A percentile compares a stretch with the other conserved stretches of the same genome.
These are phyloP conservation scores for Balearica regulorum DNA, from an alignment of 2,797 vertebrate species.

Conservation along the genomic window DNA sequence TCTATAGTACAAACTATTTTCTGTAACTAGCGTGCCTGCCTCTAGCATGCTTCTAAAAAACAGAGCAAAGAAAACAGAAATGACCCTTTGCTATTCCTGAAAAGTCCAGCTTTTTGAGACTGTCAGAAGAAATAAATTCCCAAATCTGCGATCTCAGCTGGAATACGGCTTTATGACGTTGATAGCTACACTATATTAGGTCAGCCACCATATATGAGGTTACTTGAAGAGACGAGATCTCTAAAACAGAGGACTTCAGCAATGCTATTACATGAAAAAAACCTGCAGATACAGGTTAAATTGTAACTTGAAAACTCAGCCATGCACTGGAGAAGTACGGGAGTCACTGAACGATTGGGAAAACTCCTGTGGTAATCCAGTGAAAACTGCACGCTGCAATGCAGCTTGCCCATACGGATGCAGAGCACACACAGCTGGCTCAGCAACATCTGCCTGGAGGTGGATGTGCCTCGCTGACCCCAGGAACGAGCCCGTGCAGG, in stretches of 20 bases:
- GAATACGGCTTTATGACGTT: background rate
- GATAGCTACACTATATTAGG: background rate
- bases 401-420: rapidly evolving
- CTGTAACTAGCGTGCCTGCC: background rate
- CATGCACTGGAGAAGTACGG: background rate
- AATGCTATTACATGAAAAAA: background rate
- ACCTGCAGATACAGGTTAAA: background rate
- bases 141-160: background rate
- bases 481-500: rapidly evolving
- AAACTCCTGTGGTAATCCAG: background rate
- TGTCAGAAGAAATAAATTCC: background rate
- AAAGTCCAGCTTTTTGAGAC: background rate
- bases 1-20: background rate
- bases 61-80: background rate
- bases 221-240: background rate
- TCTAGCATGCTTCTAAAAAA: background rate
- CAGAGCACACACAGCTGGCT: background rate
- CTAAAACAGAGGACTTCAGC: background rate
- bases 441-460: background rate
- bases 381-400: background rate
- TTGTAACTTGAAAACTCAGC: background rate
- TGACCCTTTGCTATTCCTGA: background rate
- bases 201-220: background rate
- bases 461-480: rapidly evolving
- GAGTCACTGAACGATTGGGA: rapidly evolving